A percentile compares a stretch with the other conserved stretches of the same genome.
Conservation (phyloP, 2,113 vertebrate genomes). For the rat (Rattus norvegicus) region GRCr8 NC_086020.1:135412001-135412500, state of each 20-base stretch:
- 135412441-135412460: not conserved
- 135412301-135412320: not conserved
- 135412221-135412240: not conserved
- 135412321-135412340: not conserved
- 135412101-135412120: not conserved
- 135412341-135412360: not conserved
- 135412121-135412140: not conserved
- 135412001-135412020: not conserved
- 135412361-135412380: not conserved
- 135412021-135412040: not conserved
- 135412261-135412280: not conserved
- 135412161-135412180: not conserved
- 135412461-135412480: not conserved
- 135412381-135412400: not conserved
- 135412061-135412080: not conserved
- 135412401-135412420: not conserved
- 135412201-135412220: not conserved
- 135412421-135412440: not conserved
- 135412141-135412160: not conserved
- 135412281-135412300: not conserved
- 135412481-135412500: not conserved
- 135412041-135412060: no score
- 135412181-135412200: not conserved
- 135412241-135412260: not conserved
- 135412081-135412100: not conserved